Base-by-base conservation (phyloP, 2,113 vertebrate species). In the Regulus satrapa region DNA sequence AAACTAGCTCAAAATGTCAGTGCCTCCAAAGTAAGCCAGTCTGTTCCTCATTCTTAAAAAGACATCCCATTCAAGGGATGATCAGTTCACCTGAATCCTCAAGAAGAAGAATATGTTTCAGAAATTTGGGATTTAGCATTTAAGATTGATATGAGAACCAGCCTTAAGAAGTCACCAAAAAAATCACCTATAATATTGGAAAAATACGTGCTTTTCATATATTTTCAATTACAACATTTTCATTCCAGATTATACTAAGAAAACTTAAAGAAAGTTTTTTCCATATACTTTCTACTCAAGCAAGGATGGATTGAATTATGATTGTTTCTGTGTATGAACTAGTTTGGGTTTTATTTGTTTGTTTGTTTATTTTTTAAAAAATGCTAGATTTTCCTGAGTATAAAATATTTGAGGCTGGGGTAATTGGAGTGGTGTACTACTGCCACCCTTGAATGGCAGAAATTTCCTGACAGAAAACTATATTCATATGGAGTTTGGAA, bases 1-100 rank as follows among this genome's bases (percentile, higher is more conserved):
- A 90, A 88, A 77, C 62, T 46, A 81, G 67, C 59, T 93, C 40
- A 91, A 93, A 89, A 91, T 77, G 59, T 91, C 91, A 92, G 24
- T 51, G 17, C 29, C 49, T 92, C 41, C 51, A 55, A 86, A 80
- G 54, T 83, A 83, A 72, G 45, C 10, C 46, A 41, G 18, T 56
- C 52, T 82, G 26, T 78, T 88, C 48, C 26, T 48, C 28, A 8
- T 85, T 72, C 52, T 87, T 93, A 78, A 92, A 78, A 72, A 48
- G 34, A 29, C 85, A 55, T 54, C 24, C 25, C 23, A 49, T 88
- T 91, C 26, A 85, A 76, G 29, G 49, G 34, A 73, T 85, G 58
- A 85, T 61, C 51, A 36, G 29, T 86, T 88, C 55, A 87, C 14
- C 29, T 77, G 72, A 93, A 58, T 77, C 18, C 46, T 80, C 14